These are phyloP conservation scores for Cremastinae sp. DNA, from an alignment of 2,888 invertebrate species.

Conservation along the genomic window DNA sequence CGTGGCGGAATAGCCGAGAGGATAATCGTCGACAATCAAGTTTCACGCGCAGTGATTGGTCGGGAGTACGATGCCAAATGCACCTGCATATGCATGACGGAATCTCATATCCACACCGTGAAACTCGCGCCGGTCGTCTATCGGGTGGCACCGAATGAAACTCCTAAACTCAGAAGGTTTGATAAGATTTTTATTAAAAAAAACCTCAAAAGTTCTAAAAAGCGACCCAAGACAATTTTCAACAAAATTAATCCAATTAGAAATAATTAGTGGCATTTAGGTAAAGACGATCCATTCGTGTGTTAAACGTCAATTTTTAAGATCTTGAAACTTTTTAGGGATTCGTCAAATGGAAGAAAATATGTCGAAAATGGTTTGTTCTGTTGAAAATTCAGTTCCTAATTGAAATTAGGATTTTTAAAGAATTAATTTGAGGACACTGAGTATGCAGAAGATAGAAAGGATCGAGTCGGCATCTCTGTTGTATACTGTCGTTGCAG, in stretches of 20 bases:
- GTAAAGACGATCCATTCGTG: too few species aligned
- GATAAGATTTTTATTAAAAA: too few species aligned
- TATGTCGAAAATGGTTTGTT: too few species aligned
- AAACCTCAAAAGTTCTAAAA: too few species aligned
- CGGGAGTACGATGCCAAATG: constrained; percentile 75
- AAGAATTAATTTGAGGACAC: constrained; percentile 27
- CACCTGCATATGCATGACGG: constrained; percentile 79
- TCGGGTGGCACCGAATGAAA: background rate
- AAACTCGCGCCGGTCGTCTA: constrained; percentile 51
- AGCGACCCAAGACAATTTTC: too few species aligned
- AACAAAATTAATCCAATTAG: too few species aligned
- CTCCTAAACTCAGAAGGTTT: too few species aligned
- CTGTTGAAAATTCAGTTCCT: too few species aligned
- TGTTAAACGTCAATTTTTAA: too few species aligned
- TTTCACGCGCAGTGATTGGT: constrained; percentile 77
- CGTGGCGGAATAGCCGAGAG: constrained; percentile 59
- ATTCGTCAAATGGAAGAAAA: too few species aligned
- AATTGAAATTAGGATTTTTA: background rate
- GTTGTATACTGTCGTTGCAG: constrained; percentile 45
- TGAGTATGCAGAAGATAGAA: constrained; percentile 33
- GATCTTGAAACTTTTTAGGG: too few species aligned
- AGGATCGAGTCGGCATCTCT: constrained; percentile 36
- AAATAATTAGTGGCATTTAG: too few species aligned
- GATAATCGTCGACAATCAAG: constrained; percentile 79
- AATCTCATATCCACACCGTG: constrained; percentile 76